Base-by-base conservation (phyloP, 2,797 vertebrate species). In the Pangasius djambal region DNA sequence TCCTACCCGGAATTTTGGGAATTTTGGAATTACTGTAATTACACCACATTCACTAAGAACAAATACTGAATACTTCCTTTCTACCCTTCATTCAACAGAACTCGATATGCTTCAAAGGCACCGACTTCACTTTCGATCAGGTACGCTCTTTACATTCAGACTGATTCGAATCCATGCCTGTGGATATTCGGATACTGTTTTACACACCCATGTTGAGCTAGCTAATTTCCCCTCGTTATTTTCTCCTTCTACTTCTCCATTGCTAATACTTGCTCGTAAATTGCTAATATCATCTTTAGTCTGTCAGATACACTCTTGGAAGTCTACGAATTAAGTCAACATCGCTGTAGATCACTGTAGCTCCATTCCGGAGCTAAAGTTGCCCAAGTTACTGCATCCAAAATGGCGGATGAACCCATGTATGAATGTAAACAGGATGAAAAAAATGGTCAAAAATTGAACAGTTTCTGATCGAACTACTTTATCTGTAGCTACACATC, bases 121-220 rank as follows among this genome's bases (percentile, higher is more conserved):
- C 31, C 2, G 82, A 79, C 82, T 69, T 90, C 18, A 78, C 89
- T 10, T 95, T 95, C 83, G 67, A 96, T 89, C 86, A 92, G 94
- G 96, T 96, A 91, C 1, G 89, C 86, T 31, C 18, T 81, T 22
- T 59, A 34, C 8, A 34, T 78, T 28, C 13, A 48, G 2, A 50
- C 61, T 1, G 25, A 84, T 10, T 20, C 4, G 31, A 9, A 65
- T 48, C 59, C 40, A 31, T 44, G 22, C 1, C 20, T 40, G 34
- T 61, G 57, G 5, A 40, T 37, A 22, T 61, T 40, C n/a, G 34
- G 16, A 34, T 28, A 31, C 13, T 78, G 13, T n/a, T 48, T 50
- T 8, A 55, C 28, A 78, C 50, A 3, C 13, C 6, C 44, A 2
- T 22, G 2, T 37, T 69, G 28, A 34, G 6, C 44, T 44, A 44